Conservation (phyloP, 2,797 vertebrate species). For the Diplodus sargus region DNA sequence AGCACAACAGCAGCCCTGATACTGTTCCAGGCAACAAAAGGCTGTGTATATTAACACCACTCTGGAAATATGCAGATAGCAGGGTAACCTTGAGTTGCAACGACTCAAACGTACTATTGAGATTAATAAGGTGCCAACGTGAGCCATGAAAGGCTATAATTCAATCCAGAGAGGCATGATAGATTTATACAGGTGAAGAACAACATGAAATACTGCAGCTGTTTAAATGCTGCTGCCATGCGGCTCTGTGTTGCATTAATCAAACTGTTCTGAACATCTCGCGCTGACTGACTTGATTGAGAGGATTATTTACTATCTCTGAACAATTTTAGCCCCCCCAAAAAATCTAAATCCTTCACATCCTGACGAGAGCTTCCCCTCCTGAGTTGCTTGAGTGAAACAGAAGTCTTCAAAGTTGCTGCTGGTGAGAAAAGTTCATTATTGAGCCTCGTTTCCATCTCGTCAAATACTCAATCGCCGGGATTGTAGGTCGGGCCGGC, state of each 20-base stretch:
- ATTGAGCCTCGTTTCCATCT: no score
- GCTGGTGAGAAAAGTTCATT: no score
- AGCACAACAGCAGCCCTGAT: conserved; percentile 60
- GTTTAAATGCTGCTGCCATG: conserved; percentile 48
- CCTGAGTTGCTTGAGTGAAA: conserved; percentile 36
- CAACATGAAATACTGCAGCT: conserved; percentile 54
- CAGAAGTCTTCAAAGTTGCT: not conserved
- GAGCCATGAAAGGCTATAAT: conserved; percentile 77
- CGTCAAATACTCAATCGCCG: no score
- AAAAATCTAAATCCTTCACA: conserved; percentile 39
- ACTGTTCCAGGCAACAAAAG: conserved; percentile 75
- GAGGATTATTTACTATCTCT: conserved; percentile 61
- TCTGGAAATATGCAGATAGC: conserved; percentile 78
- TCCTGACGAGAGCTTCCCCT: conserved; percentile 14
- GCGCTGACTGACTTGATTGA: conserved; percentile 41
- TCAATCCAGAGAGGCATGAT: conserved; percentile 68
- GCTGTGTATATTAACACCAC: conserved; percentile 66
- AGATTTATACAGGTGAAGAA: conserved; percentile 67
- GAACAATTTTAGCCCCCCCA: conserved; percentile 14
- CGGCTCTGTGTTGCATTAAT: conserved; percentile 55
- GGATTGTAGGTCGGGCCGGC: no score
- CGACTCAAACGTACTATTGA: conserved; percentile 63
- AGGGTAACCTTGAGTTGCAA: conserved; percentile 70
- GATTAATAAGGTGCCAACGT: conserved; percentile 75
- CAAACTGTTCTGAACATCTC: conserved; percentile 42